These are phyloP conservation scores for Thymelicus lineola DNA, from an alignment of 2,888 invertebrate genomes.

Conservation along the genomic window DNA sequence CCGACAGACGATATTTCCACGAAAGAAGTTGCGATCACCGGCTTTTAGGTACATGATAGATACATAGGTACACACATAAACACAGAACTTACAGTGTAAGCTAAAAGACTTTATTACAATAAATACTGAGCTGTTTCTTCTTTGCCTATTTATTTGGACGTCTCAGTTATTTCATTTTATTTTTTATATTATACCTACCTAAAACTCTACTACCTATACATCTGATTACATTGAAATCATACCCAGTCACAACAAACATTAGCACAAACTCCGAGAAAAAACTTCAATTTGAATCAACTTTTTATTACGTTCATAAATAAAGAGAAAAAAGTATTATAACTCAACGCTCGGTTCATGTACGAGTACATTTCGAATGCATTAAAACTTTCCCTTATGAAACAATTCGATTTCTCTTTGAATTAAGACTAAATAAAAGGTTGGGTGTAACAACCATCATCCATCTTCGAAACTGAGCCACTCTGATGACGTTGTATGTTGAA, in stretches of 20 bases:
- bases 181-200: too few species aligned
- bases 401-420: constrained; percentile 50
- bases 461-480: background rate
- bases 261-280: constrained; percentile 5
- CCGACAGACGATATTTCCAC: too few species aligned
- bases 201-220: too few species aligned
- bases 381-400: constrained; percentile 56
- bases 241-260: constrained; percentile 11
- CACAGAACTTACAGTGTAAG: too few species aligned
- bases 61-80: too few species aligned
- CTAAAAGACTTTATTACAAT: too few species aligned
- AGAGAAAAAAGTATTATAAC: constrained; percentile 14
- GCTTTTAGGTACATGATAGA: too few species aligned
- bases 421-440: constrained; percentile 55
- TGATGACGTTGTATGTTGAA: background rate
- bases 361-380: constrained; percentile 48
- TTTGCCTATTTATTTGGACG: too few species aligned
- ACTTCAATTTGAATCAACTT: constrained; percentile 31
- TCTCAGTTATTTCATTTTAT: too few species aligned
- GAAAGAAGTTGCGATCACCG: too few species aligned
- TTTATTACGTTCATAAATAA: constrained; percentile 36
- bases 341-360: constrained; percentile 13
- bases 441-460: background rate
- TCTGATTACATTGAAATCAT: constrained; percentile 6
- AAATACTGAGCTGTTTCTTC: too few species aligned